Evolutionary conservation across 2,797 vertebrate genomes (phyloP).

Genomic region (Pseudochirops corinnae): DNA sequence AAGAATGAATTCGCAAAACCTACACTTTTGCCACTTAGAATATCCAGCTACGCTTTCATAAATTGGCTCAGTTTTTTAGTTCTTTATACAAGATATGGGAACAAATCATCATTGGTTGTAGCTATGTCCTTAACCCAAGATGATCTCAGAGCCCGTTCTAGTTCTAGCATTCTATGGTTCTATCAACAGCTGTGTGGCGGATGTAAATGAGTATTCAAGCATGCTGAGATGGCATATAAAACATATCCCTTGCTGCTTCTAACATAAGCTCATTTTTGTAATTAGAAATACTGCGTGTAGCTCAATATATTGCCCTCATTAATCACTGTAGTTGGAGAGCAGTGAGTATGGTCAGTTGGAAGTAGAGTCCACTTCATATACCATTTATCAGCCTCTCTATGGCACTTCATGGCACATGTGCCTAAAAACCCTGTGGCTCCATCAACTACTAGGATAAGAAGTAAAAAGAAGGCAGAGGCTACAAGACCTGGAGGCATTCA

Average conservation of each 20-base stretch:
- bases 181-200: background rate
- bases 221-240: background rate
- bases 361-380: background rate
- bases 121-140: background rate
- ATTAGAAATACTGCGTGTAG: background rate
- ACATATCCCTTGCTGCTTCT: background rate
- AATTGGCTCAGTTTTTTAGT: constrained; percentile 21
- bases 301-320: background rate
- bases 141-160: background rate
- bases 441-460: background rate
- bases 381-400: background rate
- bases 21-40: background rate
- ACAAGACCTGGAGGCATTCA: background rate
- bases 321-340: background rate
- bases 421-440: background rate
- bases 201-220: background rate
- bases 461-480: background rate
- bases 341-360: background rate
- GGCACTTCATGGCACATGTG: background rate
- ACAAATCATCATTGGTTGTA: background rate
- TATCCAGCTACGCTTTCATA: background rate
- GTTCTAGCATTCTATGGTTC: background rate
- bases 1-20: constrained; percentile 30
- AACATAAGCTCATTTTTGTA: background rate
- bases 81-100: background rate